A percentile compares a stretch with the other conserved stretches of the same genome.
phyloP scores from a whole-genome alignment of 2,797 vertebrate species.

The Luscinia megarhynchos region DNA sequence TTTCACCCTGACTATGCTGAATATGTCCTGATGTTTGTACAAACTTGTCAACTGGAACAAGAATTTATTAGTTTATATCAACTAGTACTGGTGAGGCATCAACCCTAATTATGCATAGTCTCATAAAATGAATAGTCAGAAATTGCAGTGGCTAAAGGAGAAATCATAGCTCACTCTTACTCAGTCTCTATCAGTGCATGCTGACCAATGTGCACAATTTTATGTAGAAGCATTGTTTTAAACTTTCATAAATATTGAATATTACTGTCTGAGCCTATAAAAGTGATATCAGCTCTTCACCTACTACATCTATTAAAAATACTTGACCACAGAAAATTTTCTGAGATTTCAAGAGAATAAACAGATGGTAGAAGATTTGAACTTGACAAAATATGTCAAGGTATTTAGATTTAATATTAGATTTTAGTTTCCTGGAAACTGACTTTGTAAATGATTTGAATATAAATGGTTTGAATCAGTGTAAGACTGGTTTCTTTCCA shows the following conservation, averaged over 20 bases:
- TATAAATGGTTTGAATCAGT: not conserved
- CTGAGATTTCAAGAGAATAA: not conserved
- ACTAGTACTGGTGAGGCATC: not conserved
- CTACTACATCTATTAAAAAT: not conserved
- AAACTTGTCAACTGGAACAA: not conserved
- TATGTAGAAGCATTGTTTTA: not conserved
- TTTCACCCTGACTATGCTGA: not conserved
- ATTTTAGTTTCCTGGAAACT: not conserved
- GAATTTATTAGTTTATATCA: not conserved
- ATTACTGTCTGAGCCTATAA: not conserved
- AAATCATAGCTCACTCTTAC: not conserved
- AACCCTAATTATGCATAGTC: too few species aligned
- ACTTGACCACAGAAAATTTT: not conserved
- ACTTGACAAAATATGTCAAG: not conserved
- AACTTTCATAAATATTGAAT: not conserved
- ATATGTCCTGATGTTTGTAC: not conserved
- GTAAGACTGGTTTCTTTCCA: not conserved
- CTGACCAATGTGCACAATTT: not conserved
- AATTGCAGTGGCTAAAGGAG: not conserved
- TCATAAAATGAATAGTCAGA: not conserved
- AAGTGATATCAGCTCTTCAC: not conserved
- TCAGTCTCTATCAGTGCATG: not conserved
- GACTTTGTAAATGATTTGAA: not conserved
- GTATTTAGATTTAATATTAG: not conserved
- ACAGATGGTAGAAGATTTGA: not conserved